Conservation (phyloP, 2,888 invertebrate genomes). For the Cephus runcator region DNA sequence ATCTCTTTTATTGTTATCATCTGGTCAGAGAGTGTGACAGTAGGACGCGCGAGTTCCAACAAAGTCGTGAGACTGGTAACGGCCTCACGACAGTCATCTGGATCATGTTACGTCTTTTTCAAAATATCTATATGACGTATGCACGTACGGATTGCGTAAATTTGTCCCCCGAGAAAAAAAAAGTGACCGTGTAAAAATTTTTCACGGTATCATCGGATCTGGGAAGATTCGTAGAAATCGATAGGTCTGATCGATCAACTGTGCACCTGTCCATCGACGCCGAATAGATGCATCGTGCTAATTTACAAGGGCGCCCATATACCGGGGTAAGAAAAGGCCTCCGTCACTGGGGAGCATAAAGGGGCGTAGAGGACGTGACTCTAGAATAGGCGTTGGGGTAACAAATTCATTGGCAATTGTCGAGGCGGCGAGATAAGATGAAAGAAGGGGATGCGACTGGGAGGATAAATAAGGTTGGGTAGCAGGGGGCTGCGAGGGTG, state of each 20-base stretch:
- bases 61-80: background rate
- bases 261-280: too few species aligned
- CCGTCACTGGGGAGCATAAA: background rate
- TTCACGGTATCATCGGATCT: background rate
- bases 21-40: background rate
- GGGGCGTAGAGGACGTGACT: background rate
- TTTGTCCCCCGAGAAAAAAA: background rate
- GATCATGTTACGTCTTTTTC: background rate
- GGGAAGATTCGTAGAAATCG: background rate
- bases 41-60: background rate
- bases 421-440: constrained; percentile 6
- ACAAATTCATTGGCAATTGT: constrained; percentile 1
- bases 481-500: background rate
- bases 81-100: background rate
- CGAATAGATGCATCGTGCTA: background rate
- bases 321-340: background rate
- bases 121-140: background rate
- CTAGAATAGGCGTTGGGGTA: constrained; percentile 1
- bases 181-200: background rate
- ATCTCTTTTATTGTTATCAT: constrained; percentile 6
- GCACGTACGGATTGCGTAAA: background rate
- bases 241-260: background rate
- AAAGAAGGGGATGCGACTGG: background rate
- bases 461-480: background rate
- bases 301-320: background rate